Conservation (phyloP, 1,140 invertebrate species). For the Drosophila mayri region DNA sequence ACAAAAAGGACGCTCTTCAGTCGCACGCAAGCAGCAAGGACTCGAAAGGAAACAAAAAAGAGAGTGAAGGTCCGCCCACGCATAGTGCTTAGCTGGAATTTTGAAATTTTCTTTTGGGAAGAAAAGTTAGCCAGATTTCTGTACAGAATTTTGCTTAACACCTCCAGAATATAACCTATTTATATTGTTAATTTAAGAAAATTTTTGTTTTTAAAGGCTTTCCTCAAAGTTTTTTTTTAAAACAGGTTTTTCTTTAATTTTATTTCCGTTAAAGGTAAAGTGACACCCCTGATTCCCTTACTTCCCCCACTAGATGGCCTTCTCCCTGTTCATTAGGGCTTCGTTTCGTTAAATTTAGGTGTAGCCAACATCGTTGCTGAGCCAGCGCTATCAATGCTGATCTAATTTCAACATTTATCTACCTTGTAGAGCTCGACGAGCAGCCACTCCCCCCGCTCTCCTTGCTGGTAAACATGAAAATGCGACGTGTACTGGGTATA, state of each 20-base stretch:
- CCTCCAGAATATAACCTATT: too few species aligned
- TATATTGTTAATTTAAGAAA: too few species aligned
- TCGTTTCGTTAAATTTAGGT: slow-evolving; percentile 4
- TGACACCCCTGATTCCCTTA: neutral
- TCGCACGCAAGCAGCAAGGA: slow-evolving; percentile 55
- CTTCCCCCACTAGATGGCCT: neutral
- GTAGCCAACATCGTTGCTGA: slow-evolving; percentile 18
- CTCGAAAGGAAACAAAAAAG: neutral
- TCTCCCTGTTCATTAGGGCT: slow-evolving; percentile 10
- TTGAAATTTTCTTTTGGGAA: neutral
- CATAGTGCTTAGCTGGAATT: neutral
- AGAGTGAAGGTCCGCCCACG: slow-evolving; percentile 16
- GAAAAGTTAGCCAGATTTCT: too few species aligned
- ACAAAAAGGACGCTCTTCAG: slow-evolving; percentile 45
- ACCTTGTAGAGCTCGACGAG: slow-evolving; percentile 52
- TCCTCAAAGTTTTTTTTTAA: neutral
- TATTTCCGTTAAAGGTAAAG: neutral
- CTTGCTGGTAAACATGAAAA: slow-evolving; percentile 53
- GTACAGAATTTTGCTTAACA: too few species aligned
- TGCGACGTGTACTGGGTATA: slow-evolving; percentile 69
- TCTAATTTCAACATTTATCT: slow-evolving; percentile 76
- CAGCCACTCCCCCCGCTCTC: slow-evolving; percentile 48
- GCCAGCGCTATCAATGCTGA: slow-evolving; percentile 66
- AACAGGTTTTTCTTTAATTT: neutral
- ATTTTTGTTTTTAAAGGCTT: too few species aligned